Percentiles rank a stretch among this genome's conserved stretches.
phyloP scores from a whole-genome alignment of 2,797 vertebrate genomes.

The Oceanodroma leucorhoa region DNA sequence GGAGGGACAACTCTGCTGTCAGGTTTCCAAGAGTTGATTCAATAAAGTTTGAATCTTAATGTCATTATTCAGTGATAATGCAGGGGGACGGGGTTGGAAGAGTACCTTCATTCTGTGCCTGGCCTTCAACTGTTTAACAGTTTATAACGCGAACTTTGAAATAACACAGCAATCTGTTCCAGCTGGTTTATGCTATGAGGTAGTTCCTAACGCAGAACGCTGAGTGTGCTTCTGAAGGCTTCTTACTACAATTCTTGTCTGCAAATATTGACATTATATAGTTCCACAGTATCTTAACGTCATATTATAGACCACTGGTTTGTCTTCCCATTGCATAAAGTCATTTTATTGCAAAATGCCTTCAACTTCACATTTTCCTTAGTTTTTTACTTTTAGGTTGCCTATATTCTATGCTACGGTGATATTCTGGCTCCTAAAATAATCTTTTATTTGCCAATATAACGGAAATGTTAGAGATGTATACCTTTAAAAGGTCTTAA shows the following conservation, averaged over 20 bases:
- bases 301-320: neutral
- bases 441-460: neutral
- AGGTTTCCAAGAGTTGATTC: neutral
- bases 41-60: neutral
- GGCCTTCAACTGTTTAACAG: neutral
- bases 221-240: neutral
- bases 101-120: neutral
- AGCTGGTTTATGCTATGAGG: neutral
- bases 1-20: neutral
- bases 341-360: neutral
- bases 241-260: neutral
- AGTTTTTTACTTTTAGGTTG: neutral
- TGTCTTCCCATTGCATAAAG: neutral
- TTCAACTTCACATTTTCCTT: neutral
- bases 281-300: neutral
- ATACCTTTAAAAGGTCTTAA: neutral
- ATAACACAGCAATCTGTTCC: neutral
- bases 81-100: accelerated
- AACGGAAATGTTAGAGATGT: neutral
- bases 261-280: neutral
- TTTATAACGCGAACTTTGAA: neutral
- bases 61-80: neutral
- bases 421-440: neutral
- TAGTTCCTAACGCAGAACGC: neutral
- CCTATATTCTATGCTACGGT: neutral